phyloP scores from a whole-genome alignment of 2,797 vertebrate species.

The Lerista edwardsae region DNA sequence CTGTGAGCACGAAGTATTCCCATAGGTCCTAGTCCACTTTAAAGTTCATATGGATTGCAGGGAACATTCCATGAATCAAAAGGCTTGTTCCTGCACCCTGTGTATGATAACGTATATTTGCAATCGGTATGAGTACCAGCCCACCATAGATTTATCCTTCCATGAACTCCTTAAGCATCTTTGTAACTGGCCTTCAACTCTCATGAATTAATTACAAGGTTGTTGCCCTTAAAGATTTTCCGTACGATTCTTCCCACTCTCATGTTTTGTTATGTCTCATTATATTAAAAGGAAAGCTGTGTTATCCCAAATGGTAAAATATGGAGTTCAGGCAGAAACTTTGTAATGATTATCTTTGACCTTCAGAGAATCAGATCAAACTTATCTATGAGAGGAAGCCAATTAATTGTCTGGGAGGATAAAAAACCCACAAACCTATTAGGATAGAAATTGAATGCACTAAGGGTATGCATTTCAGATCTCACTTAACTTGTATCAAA shows the following conservation, averaged over 20 bases:
- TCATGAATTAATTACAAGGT: slow-evolving; percentile 38
- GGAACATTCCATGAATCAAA: not conserved
- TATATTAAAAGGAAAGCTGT: slow-evolving; percentile 19
- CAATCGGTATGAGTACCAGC: not conserved
- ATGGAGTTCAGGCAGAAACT: slow-evolving; percentile 37
- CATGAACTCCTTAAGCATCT: slow-evolving; percentile 8
- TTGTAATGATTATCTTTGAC: slow-evolving; percentile 37
- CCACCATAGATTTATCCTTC: not conserved
- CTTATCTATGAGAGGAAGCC: slow-evolving; percentile 28
- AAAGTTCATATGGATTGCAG: not conserved
- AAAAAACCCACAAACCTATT: slow-evolving; percentile 17
- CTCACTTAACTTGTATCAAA: not conserved
- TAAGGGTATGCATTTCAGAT: slow-evolving; percentile 34
- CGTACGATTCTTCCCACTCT: not conserved
- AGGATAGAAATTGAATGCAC: slow-evolving; percentile 42
- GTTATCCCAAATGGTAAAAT: not conserved
- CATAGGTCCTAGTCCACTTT: not conserved
- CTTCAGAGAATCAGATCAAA: slow-evolving; percentile 53
- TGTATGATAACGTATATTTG: not conserved
- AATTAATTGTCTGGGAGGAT: slow-evolving; percentile 14
- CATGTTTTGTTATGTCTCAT: slow-evolving; percentile 1
- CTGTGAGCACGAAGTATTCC: not conserved
- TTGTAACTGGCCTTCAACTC: not conserved
- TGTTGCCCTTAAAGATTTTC: slow-evolving; percentile 41
- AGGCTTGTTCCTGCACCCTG: not conserved